These are phyloP conservation scores for Onychorhynchus coronatus DNA, from an alignment of 2,113 vertebrate species.

Conservation along the genomic window DNA sequence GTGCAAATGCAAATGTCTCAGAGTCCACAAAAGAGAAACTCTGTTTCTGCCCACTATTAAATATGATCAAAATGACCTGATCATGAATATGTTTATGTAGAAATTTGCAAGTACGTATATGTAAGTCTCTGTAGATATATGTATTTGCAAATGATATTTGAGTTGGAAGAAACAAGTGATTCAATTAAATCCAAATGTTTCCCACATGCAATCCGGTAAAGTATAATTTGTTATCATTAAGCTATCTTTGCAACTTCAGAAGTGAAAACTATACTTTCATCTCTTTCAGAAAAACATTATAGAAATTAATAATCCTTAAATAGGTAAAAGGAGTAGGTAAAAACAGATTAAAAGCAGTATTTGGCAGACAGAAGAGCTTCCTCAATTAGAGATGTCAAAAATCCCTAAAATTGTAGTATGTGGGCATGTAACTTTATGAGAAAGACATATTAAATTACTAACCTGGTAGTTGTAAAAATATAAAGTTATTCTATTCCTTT, in stretches of 20 bases:
- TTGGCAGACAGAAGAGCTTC: background rate
- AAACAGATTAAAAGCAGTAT: background rate
- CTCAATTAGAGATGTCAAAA: conserved; percentile 4
- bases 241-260: background rate
- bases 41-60: background rate
- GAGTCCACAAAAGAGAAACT: background rate
- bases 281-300: conserved; percentile 29
- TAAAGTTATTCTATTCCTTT: background rate
- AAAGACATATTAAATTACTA: background rate
- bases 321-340: background rate
- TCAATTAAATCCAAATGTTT: conserved; percentile 51
- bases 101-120: background rate
- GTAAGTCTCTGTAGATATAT: background rate
- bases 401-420: background rate
- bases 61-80: background rate
- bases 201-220: conserved; percentile 21
- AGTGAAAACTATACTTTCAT: conserved; percentile 2
- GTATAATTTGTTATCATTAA: conserved; percentile 49
- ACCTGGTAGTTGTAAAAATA: background rate
- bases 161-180: conserved; percentile 34
- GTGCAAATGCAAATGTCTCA: background rate
- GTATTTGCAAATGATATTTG: conserved; percentile 28
- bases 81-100: background rate
- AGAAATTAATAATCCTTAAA: conserved; percentile 23
- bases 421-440: background rate